Evolutionary conservation across 1,140 invertebrate species (phyloP).

Genomic region (Patella vulgata): DNA sequence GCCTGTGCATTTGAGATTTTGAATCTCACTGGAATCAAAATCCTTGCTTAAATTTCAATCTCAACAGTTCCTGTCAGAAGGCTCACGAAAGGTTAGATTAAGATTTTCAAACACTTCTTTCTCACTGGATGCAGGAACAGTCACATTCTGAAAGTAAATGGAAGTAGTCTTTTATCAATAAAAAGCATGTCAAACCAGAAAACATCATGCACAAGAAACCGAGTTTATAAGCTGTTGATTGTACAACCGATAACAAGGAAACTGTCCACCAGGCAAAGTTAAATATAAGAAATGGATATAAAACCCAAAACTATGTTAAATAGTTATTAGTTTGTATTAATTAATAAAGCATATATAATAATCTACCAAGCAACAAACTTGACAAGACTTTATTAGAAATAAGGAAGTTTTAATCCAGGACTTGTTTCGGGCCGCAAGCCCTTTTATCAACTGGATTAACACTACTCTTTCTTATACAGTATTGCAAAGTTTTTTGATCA

Average conservation of each 20-base stretch:
- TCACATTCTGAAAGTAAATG: slow-evolving; percentile 38
- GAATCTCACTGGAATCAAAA: too few species aligned
- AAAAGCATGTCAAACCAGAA: slow-evolving; percentile 5
- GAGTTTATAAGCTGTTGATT: neutral
- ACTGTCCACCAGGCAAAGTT: neutral
- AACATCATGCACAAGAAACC: neutral
- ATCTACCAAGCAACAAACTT: slow-evolving; percentile 2
- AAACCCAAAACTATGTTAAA: neutral
- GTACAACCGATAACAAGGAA: neutral
- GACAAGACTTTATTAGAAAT: too few species aligned
- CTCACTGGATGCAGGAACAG: slow-evolving; percentile 49
- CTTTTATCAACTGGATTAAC: too few species aligned
- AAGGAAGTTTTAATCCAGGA: too few species aligned
- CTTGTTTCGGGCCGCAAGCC: too few species aligned
- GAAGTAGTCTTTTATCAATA: slow-evolving; percentile 3
- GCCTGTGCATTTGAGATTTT: too few species aligned
- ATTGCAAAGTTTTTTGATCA: too few species aligned
- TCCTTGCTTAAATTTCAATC: neutral
- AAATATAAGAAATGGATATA: neutral
- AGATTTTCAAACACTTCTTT: slow-evolving; percentile 55
- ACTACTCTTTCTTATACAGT: too few species aligned
- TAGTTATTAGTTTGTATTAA: neutral
- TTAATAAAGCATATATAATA: neutral
- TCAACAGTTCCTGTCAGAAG: slow-evolving; percentile 55
- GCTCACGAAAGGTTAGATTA: slow-evolving; percentile 46